Conservation (phyloP, 2,797 vertebrate species). For the Danionella dracula region DNA sequence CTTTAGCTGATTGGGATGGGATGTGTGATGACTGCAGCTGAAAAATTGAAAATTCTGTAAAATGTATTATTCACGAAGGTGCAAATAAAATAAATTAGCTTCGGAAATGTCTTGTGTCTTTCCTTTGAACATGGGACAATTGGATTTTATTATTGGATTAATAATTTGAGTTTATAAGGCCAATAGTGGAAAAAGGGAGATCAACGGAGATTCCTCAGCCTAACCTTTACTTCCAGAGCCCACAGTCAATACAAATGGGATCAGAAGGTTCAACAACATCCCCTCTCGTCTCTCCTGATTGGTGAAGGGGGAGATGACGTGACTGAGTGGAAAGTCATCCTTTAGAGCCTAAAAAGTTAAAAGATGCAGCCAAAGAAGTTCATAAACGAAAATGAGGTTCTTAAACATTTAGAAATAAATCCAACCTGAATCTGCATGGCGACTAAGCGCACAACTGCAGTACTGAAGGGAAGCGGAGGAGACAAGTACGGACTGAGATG, state of each 20-base stretch:
- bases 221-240: slow-evolving; percentile 98
- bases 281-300: slow-evolving; percentile 98
- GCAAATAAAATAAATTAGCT: too few species aligned
- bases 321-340: slow-evolving; percentile 97
- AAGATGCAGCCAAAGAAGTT: neutral
- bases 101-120: too few species aligned
- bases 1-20: too few species aligned
- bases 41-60: too few species aligned
- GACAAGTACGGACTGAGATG: slow-evolving; percentile 99
- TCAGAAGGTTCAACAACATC: slow-evolving; percentile 98
- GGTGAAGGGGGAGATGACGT: slow-evolving; percentile 98
- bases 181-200: too few species aligned
- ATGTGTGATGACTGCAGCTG: too few species aligned
- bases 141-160: too few species aligned
- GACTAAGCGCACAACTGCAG: slow-evolving; percentile 94
- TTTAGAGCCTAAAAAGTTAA: slow-evolving; percentile 84
- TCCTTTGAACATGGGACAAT: too few species aligned
- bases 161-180: too few species aligned
- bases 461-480: slow-evolving; percentile 98
- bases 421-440: slow-evolving; percentile 97
- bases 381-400: neutral
- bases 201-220: slow-evolving; percentile 35
- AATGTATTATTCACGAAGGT: too few species aligned
- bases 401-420: neutral
- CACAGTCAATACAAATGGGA: slow-evolving; percentile 97